These are phyloP conservation scores for Vandiemenella viatica DNA, from an alignment of 2,888 invertebrate species.

Conservation along the genomic window DNA sequence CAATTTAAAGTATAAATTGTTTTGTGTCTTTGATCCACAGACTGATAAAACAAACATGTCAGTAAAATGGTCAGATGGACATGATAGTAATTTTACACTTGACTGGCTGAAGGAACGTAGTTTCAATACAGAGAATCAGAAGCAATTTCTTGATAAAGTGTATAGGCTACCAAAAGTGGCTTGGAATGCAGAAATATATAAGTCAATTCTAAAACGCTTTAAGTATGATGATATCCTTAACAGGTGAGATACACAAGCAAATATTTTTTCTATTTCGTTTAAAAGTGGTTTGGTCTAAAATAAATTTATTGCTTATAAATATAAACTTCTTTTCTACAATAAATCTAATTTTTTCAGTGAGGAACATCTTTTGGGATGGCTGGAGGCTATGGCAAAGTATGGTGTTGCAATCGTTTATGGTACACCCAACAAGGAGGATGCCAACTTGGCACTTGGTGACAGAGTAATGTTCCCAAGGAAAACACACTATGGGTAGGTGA, in stretches of 20 bases:
- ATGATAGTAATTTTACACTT: constrained; percentile 37
- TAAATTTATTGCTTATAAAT: no score
- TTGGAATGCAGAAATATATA: constrained; percentile 34
- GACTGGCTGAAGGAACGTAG: constrained; percentile 44
- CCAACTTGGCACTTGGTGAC: constrained; percentile 40
- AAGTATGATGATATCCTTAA: constrained; percentile 36
- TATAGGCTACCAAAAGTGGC: constrained; percentile 36
- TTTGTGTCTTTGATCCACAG: no score
- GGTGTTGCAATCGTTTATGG: constrained; percentile 48
- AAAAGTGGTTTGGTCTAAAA: neutral
- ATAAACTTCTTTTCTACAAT: no score
- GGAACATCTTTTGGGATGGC: constrained; percentile 34
- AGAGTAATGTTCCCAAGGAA: constrained; percentile 50
- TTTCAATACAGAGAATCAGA: constrained; percentile 34
- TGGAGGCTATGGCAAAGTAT: constrained; percentile 41
- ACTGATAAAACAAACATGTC: no score
- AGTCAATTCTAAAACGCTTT: neutral
- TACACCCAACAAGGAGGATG: constrained; percentile 37
- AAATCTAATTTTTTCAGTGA: constrained; percentile 21
- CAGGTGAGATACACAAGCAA: constrained; percentile 14
- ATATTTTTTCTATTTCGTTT: neutral
- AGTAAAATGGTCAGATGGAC: constrained; percentile 48
- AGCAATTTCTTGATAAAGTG: constrained; percentile 32
- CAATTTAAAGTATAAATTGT: no score
- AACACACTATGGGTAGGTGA: constrained; percentile 52